A percentile compares a stretch with the other conserved stretches of the same genome.
phyloP scores from a whole-genome alignment of 37 sponge, comb jelly and placozoan species.

The Agelas oroides region DNA sequence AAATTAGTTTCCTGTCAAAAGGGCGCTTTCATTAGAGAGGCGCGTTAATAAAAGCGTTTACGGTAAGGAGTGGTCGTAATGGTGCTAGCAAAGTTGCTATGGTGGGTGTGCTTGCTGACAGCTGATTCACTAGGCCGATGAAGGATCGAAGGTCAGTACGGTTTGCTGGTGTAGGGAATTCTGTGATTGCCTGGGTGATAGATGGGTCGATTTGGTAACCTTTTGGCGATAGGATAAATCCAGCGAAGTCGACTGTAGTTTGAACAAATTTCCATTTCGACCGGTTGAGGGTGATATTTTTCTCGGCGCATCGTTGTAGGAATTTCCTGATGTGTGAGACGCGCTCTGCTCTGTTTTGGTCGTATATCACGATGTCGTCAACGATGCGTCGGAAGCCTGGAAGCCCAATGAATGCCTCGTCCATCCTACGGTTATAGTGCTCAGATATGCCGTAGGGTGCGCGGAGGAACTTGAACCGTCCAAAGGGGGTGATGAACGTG shows the following conservation, averaged over 20 bases:
- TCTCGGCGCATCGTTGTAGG: slow-evolving; percentile 35
- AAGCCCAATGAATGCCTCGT: slow-evolving; percentile 43
- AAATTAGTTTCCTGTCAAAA: no score
- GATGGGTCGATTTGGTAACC: slow-evolving; percentile 22
- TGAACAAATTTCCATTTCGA: slow-evolving; percentile 31
- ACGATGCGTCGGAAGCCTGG: slow-evolving; percentile 8
- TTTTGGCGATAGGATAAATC: slow-evolving; percentile 8
- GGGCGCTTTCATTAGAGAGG: no score
- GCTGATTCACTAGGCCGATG: slow-evolving; percentile 54
- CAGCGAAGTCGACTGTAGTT: slow-evolving; percentile 26
- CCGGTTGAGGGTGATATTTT: slow-evolving; percentile 47
- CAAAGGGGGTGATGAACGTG: slow-evolving; percentile 69
- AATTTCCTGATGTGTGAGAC: slow-evolving; percentile 31
- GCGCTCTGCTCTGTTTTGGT: slow-evolving; percentile 5
- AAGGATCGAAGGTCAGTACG: slow-evolving; percentile 53
- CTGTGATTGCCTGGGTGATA: slow-evolving; percentile 43
- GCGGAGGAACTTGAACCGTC: no score
- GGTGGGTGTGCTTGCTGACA: slow-evolving; percentile 35
- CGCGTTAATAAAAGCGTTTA: no score
- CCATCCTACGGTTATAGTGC: slow-evolving; percentile 54
- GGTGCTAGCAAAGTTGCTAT: no score
- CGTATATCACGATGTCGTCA: slow-evolving; percentile 40
- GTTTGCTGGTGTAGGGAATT: slow-evolving; percentile 48
- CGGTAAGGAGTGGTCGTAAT: no score
- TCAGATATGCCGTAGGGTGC: no score